Evolutionary conservation across 2,113 vertebrate genomes (phyloP).

Genomic region (Ibidorhyncha struthersii): DNA sequence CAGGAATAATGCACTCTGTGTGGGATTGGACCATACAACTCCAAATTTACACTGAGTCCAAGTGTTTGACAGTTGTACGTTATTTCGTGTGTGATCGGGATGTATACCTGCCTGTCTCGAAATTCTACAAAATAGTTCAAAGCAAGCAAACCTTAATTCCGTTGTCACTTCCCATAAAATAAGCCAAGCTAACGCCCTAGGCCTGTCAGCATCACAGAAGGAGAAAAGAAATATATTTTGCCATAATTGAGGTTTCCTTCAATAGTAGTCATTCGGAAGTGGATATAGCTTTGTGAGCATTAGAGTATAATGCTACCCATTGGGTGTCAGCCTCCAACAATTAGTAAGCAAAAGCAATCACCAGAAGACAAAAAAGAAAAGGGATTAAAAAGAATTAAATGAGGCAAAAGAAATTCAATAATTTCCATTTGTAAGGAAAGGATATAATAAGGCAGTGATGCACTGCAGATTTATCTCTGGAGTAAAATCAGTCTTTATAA

Average conservation of each 20-base stretch:
- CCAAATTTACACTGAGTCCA: background rate
- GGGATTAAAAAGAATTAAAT: constrained; percentile 62
- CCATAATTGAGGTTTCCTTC: background rate
- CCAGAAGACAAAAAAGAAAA: constrained; percentile 11
- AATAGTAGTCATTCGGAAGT: background rate
- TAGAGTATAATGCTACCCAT: background rate
- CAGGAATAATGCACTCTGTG: background rate
- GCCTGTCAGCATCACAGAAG: background rate
- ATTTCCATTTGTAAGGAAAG: constrained; percentile 69
- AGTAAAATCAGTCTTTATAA: constrained; percentile 39
- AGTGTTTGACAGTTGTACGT: background rate
- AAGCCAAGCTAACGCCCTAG: background rate
- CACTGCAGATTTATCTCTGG: constrained; percentile 43
- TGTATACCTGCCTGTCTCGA: background rate
- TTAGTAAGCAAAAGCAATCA: constrained; percentile 37
- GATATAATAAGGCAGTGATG: constrained; percentile 51
- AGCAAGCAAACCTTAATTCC: background rate
- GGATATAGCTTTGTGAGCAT: background rate
- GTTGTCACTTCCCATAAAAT: background rate
- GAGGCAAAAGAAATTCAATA: constrained; percentile 67
- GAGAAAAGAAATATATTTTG: background rate
- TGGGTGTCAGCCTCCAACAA: constrained; percentile 49
- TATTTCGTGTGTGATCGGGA: background rate
- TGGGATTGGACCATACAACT: background rate
- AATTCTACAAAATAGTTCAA: background rate